A percentile compares a stretch with the other conserved stretches of the same genome.
Conservation (phyloP, 2,113 vertebrate genomes). For the Eulemur macaco region DNA sequence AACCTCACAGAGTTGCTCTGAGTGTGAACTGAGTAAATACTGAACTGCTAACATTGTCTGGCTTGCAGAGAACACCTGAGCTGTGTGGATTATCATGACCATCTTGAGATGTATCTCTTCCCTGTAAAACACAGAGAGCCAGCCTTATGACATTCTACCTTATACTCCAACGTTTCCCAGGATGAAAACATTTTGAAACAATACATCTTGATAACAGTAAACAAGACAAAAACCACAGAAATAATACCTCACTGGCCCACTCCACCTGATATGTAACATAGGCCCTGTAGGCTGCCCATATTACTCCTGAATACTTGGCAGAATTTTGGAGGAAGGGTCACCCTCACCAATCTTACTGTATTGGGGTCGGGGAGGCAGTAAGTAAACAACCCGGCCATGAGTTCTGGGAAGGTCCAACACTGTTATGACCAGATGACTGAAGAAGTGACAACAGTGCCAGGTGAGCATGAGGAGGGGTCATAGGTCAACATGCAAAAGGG, state of each 20-base stretch:
- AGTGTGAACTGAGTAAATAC: neutral
- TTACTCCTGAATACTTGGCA: neutral
- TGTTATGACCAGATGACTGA: neutral
- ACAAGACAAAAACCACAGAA: neutral
- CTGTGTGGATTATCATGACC: neutral
- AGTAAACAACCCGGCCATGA: accelerated
- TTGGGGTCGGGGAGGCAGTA: neutral
- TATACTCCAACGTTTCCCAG: neutral
- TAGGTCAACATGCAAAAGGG: neutral
- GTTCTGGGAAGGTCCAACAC: neutral
- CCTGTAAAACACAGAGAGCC: no score
- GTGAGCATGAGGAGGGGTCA: neutral
- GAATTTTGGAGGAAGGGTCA: neutral
- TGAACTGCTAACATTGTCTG: neutral
- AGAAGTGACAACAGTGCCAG: neutral
- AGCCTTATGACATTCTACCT: neutral
- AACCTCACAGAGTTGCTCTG: neutral
- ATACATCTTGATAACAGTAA: neutral
- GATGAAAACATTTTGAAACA: neutral
- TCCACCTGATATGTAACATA: neutral
- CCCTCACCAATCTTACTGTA: neutral
- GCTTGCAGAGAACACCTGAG: neutral
- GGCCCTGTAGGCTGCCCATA: neutral
- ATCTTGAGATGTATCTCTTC: neutral
- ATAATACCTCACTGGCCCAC: neutral